Conservation (phyloP, 2,797 vertebrate species). For the Pipistrellus nathusii region DNA sequence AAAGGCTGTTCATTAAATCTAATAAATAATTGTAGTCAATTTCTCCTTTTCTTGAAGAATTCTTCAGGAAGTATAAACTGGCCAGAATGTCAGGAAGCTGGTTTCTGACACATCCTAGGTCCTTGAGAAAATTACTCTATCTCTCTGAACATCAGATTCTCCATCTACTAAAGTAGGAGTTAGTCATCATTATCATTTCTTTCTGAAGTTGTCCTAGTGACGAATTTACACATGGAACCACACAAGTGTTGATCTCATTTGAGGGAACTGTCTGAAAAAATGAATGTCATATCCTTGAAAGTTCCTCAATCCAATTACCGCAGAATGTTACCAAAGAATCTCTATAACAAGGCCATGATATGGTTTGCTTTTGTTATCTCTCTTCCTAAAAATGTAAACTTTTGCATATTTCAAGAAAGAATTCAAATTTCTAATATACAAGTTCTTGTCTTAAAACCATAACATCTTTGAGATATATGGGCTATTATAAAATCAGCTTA, state of each 20-base stretch:
- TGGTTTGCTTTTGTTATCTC: neutral
- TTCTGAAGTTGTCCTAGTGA: neutral
- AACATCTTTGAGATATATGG: neutral
- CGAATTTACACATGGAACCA: neutral
- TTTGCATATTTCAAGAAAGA: slow-evolving; percentile 21
- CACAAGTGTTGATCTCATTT: neutral
- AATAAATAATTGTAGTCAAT: neutral
- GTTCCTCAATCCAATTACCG: neutral
- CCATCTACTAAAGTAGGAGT: neutral
- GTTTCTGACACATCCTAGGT: neutral
- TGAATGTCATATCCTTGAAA: neutral
- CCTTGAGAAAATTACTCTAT: neutral
- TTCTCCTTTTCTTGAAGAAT: neutral
- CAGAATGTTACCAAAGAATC: neutral
- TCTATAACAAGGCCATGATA: neutral
- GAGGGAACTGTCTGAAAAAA: neutral
- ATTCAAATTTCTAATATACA: neutral
- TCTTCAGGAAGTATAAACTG: neutral
- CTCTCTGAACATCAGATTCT: neutral
- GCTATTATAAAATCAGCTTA: neutral
- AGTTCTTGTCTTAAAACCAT: neutral
- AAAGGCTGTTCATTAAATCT: neutral
- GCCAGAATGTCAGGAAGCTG: neutral
- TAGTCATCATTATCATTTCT: neutral
- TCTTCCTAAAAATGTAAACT: neutral